Evolutionary conservation across 2,113 vertebrate species (phyloP).

Genomic region (Myiopsitta monachus): DNA sequence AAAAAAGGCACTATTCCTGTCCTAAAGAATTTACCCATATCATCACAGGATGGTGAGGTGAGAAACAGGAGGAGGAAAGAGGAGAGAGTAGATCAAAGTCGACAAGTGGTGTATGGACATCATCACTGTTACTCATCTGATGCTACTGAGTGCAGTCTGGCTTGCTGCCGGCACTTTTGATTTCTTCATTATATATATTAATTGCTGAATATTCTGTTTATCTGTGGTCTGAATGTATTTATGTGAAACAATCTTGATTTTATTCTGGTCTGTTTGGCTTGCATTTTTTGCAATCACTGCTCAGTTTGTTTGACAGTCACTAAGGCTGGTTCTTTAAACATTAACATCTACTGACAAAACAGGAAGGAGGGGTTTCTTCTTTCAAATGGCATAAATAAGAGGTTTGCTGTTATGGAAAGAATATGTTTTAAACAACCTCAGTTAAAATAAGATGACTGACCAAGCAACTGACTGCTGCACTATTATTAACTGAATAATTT

Average conservation of each 20-base stretch:
- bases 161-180: not conserved
- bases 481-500: not conserved
- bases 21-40: not conserved
- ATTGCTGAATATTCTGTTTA: not conserved
- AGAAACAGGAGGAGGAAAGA: not conserved
- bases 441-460: conserved; percentile 16
- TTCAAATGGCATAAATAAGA: not conserved
- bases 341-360: not conserved
- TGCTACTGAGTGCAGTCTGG: not conserved
- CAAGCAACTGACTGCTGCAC: not conserved
- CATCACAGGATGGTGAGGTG: not conserved
- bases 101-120: not conserved
- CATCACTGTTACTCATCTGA: not conserved
- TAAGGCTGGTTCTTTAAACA: not conserved
- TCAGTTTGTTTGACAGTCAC: not conserved
- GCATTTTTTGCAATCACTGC: not conserved
- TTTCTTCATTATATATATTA: not conserved
- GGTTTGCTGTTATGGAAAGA: not conserved
- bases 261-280: not conserved
- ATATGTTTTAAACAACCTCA: not conserved
- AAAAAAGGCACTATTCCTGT: not conserved
- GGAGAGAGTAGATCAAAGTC: not conserved
- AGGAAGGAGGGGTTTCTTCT: conserved; percentile 13
- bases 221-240: not conserved
- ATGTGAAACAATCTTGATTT: not conserved